Base-by-base conservation (phyloP, 2,113 vertebrate species). In the Ia io region DNA sequence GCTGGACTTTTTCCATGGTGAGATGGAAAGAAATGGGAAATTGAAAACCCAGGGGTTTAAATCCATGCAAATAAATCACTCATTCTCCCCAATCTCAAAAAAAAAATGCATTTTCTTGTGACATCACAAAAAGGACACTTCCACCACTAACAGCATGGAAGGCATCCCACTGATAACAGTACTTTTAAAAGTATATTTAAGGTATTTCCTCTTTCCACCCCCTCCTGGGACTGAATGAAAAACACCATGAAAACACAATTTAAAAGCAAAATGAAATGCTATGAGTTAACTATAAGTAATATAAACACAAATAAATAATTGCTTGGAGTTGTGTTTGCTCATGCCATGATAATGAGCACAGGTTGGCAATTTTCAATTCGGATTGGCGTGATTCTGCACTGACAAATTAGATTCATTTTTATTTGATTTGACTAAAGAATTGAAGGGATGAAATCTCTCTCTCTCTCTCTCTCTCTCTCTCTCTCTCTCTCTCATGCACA, bases 351-450 rank as follows among this genome's bases (percentile, higher is more conserved):
- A 78, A 71, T 49, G 51, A 90, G 37, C 25, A 47, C 0, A 51
- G 37, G n/a, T n/a, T 84, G 86, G 84, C 23, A 76, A n/a, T 63
- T 93, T 87, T 82, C 53, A 77, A 42, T 32, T 71, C 74, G 35
- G 28, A 28, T 78, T 53, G 8, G 8, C 2, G 2, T 90, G 40
- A 67, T 85, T 90, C 44, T 85, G 16, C 25, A 77, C 40, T 78
- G 67, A 84, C 63, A 95, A 90, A 88, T 71, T 82, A 74, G 20
- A 17, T 97, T 94, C 63, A 73, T 78, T 88, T 93, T 51, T 51
- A 40, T 59, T 95, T 96, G 7, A 80, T 63, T 74, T 78, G 40
- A 74, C 71, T 74, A 59, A 95, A 95, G 18, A 76, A 74, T 79
- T 6, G 53, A 16, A 70, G 35, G 30, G 2, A 76, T 80, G n/a